Base-by-base conservation (phyloP, 2,113 vertebrate genomes). In the Megaceryle torquata region DNA sequence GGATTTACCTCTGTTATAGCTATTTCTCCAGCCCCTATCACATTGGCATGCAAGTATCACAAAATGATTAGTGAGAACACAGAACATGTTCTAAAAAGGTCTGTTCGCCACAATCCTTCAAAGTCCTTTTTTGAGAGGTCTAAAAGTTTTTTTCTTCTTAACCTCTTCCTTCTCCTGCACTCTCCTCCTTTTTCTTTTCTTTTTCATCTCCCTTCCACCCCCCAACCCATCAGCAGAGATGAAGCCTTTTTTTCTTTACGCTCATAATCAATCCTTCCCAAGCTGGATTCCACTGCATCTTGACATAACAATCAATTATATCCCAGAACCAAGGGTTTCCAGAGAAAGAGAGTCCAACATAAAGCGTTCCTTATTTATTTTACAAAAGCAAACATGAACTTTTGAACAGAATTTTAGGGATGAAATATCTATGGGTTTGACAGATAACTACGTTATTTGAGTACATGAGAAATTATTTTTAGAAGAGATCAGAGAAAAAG, bases 261-360 rank as follows among this genome's bases (percentile, higher is more conserved):
- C 92, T 95, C 48, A 71, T 91, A 94, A 95, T 96, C 96, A 97
- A 96, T 94, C 93, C 95, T 87, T 95, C 54, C 70, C 54, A 6
- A 88, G 80, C 86, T 89, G 93, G 67, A 95, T 95, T 91, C 90
- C 90, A 79, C 95, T 93, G 74, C 82, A 93, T 92, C 83, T 94
- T 94, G 93, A 97, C 93, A 96, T 76, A 94, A 87, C 81, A 95
- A 97, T 97, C 95, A 95, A 97, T 96, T 96, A 96, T 86, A 33
- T 94, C 86, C 86, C 77, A 91, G 86, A 91, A 76, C 44, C 78
- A 82, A 84, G 31, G 44, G 57, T 82, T 94, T 93, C 44, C 87
- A 94, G 81, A 91, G 77, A 53, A 86, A 93, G 79, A 79, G 56
- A 77, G 44, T 50, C 59, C 77, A 91, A 65, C 50, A 87, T 50